A percentile compares a stretch with the other conserved stretches of the same genome.
These are phyloP conservation scores for Artibeus jamaicensis DNA, from an alignment of 2,797 vertebrate genomes.

Conservation along the genomic window DNA sequence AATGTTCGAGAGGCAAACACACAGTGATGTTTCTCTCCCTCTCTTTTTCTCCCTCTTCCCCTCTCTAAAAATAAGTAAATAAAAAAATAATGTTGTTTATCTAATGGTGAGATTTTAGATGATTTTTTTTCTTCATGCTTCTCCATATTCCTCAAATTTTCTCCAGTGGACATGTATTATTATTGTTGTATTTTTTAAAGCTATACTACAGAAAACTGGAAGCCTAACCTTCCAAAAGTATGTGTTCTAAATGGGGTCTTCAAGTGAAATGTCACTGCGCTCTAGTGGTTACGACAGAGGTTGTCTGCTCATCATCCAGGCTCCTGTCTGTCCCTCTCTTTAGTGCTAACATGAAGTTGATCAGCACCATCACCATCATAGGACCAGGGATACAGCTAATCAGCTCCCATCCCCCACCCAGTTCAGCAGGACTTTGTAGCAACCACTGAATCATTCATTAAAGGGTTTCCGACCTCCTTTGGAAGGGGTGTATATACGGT, in stretches of 20 bases:
- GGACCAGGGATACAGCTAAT: background rate
- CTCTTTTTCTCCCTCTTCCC: too few species aligned
- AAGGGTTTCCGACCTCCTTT: background rate
- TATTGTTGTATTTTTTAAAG: background rate
- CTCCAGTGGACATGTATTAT: background rate
- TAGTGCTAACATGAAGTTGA: background rate
- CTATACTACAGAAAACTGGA: background rate
- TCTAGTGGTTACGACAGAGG: background rate
- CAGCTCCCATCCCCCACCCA: background rate
- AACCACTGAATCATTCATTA: background rate
- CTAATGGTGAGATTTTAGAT: background rate
- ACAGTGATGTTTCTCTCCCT: too few species aligned
- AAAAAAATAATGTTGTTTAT: background rate
- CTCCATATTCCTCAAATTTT: background rate
- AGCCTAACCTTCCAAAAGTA: background rate
- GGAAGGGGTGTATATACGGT: too few species aligned
- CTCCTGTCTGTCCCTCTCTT: background rate
- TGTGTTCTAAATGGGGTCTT: background rate
- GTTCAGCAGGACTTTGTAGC: background rate
- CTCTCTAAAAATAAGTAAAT: too few species aligned
- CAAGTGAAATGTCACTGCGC: background rate
- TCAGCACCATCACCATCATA: too few species aligned
- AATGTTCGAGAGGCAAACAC: too few species aligned
- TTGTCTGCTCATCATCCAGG: rapidly evolving
- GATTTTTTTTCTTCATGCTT: slow-evolving; percentile 5